These are phyloP conservation scores for Drosophila hamatofila DNA, from an alignment of 2,888 invertebrate genomes.

Conservation along the genomic window DNA sequence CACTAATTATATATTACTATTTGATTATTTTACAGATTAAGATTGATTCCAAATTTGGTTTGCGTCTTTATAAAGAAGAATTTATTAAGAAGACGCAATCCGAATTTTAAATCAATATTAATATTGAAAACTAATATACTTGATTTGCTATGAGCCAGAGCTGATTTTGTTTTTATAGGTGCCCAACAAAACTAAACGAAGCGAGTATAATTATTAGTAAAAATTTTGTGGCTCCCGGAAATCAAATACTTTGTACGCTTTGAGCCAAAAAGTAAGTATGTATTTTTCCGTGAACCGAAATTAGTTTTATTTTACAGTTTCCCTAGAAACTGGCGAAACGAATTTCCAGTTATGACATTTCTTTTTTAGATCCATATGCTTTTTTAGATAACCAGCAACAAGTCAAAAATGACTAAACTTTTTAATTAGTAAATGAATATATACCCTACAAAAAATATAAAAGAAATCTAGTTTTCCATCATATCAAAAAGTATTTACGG, in stretches of 20 bases:
- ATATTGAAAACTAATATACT: background rate
- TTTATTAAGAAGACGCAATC: background rate
- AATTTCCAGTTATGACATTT: background rate
- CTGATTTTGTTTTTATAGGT: background rate
- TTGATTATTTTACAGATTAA: background rate
- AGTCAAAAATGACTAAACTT: background rate
- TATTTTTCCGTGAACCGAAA: background rate
- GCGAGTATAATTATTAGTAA: background rate
- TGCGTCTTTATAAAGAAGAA: too few species aligned
- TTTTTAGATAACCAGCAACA: background rate
- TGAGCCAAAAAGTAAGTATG: background rate
- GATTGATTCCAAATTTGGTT: too few species aligned
- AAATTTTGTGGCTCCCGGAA: background rate
- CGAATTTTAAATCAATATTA: background rate
- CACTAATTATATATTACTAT: background rate
- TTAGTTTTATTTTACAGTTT: background rate
- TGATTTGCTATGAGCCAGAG: background rate
- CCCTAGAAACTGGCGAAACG: background rate
- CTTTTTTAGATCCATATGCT: background rate
- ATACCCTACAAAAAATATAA: background rate
- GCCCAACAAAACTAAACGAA: background rate
- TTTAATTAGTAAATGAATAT: background rate
- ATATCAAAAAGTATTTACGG: too few species aligned
- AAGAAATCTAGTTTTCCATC: background rate
- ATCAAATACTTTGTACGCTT: background rate